A percentile compares a stretch with the other conserved stretches of the same genome.
These are phyloP conservation scores for Zelostemma sp. DNA, from an alignment of 1,140 invertebrate genomes.

Conservation along the genomic window DNA sequence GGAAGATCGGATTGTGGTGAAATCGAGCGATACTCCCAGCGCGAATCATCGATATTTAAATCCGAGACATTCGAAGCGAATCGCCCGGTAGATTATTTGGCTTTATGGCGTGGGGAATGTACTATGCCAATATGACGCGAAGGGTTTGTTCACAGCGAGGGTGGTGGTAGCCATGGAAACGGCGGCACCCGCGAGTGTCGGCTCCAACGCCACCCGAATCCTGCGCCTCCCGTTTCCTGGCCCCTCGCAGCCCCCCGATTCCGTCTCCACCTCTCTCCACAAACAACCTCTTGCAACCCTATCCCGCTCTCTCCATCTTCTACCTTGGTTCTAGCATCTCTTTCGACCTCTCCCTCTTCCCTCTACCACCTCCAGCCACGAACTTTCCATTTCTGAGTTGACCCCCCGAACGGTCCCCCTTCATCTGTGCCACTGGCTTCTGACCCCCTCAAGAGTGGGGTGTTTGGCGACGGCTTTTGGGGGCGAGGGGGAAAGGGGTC, in stretches of 20 bases:
- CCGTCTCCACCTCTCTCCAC: conserved; percentile 19
- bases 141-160: conserved; percentile 71
- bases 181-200: conserved; percentile 75
- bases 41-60: conserved; percentile 49
- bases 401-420: conserved; percentile 8
- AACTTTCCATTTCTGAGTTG: conserved; percentile 22
- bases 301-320: no score
- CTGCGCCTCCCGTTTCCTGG: no score
- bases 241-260: conserved; percentile 56
- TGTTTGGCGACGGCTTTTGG: conserved; percentile 1
- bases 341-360: conserved; percentile 21
- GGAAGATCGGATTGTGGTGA: conserved; percentile 48
- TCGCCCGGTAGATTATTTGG: conserved; percentile 69
- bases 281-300: conserved; percentile 4
- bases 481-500: conserved; percentile 21
- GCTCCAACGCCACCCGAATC: conserved; percentile 71
- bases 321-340: no score
- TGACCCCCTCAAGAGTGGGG: conserved; percentile 47
- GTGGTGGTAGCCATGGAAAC: conserved; percentile 74
- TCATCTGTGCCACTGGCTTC: conserved; percentile 46
- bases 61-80: conserved; percentile 53
- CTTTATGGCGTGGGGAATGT: conserved; percentile 69
- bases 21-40: conserved; percentile 44
- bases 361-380: background rate
- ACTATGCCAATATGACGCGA: conserved; percentile 70